Conservation (phyloP, 2,113 vertebrate genomes). For the Vanacampus margaritifer region DNA sequence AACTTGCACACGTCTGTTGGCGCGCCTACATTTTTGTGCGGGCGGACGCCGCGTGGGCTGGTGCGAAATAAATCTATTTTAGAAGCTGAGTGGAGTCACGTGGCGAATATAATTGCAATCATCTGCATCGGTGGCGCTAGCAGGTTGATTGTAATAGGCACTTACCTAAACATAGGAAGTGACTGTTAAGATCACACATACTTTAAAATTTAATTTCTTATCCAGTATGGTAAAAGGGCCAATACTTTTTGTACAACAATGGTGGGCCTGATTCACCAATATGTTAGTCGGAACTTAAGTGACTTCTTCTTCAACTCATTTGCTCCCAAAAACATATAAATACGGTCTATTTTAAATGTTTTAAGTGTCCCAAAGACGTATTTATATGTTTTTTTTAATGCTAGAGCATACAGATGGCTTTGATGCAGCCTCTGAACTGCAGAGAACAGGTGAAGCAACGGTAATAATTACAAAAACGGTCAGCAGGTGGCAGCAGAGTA, state of each 20-base stretch:
- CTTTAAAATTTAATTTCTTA: not conserved
- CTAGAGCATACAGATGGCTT: no score
- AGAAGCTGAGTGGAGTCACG: conserved; percentile 47
- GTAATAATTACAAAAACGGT: no score
- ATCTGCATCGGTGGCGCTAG: conserved; percentile 47
- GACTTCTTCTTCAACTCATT: no score
- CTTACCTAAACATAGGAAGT: not conserved
- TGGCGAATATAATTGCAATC: conserved; percentile 65
- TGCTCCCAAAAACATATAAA: no score
- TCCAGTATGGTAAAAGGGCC: not conserved
- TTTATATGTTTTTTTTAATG: no score
- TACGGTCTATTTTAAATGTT: no score
- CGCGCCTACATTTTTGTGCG: conserved; percentile 25
- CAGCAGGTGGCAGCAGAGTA: no score
- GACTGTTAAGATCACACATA: not conserved
- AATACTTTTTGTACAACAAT: not conserved
- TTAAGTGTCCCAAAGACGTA: no score
- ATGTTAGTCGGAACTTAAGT: not conserved
- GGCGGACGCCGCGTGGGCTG: conserved; percentile 54
- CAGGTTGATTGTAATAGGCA: conserved; percentile 37
- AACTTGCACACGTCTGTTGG: conserved; percentile 33
- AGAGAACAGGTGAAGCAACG: no score
- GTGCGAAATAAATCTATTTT: conserved; percentile 69
- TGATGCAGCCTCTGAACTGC: no score
- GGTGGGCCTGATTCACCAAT: not conserved